A percentile compares a stretch with the other conserved stretches of the same genome.
Evolutionary conservation across 2,888 invertebrate species (phyloP).

Genomic region (Chydorus sphaericus): DNA sequence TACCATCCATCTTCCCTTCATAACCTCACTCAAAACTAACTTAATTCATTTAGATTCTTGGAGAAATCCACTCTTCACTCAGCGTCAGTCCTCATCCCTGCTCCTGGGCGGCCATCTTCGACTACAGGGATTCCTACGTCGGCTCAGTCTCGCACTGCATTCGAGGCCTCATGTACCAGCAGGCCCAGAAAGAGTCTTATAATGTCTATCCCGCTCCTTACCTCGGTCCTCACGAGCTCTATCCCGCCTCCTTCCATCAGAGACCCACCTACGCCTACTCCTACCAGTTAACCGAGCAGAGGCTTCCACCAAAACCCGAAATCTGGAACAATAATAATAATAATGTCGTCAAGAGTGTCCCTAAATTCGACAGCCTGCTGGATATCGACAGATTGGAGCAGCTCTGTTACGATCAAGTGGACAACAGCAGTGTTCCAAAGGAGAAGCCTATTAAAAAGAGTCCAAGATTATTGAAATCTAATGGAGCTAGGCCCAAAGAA

Average conservation of each 20-base stretch:
- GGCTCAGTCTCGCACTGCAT: slow-evolving; percentile 35
- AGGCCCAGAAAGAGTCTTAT: slow-evolving; percentile 20
- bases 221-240: slow-evolving; percentile 9
- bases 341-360: not conserved
- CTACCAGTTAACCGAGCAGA: not conserved
- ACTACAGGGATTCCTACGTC: slow-evolving; percentile 41
- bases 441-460: not conserved
- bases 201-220: slow-evolving; percentile 15
- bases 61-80: slow-evolving; percentile 56
- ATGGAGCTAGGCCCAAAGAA: slow-evolving; percentile 1
- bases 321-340: not conserved
- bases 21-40: not conserved
- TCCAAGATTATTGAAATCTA: not conserved
- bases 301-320: not conserved
- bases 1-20: not conserved
- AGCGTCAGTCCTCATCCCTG: slow-evolving; percentile 35
- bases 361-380: not conserved
- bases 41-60: slow-evolving; percentile 45
- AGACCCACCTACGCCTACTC: slow-evolving; percentile 1
- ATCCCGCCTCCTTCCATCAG: not conserved
- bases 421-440: not conserved
- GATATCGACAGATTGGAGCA: slow-evolving; percentile 9
- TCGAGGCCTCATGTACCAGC: slow-evolving; percentile 21
- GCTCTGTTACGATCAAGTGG: slow-evolving; percentile 11
- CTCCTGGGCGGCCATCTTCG: slow-evolving; percentile 51